These are phyloP conservation scores for Trachelus tabidus DNA, from an alignment of 2,888 invertebrate genomes.

Conservation along the genomic window DNA sequence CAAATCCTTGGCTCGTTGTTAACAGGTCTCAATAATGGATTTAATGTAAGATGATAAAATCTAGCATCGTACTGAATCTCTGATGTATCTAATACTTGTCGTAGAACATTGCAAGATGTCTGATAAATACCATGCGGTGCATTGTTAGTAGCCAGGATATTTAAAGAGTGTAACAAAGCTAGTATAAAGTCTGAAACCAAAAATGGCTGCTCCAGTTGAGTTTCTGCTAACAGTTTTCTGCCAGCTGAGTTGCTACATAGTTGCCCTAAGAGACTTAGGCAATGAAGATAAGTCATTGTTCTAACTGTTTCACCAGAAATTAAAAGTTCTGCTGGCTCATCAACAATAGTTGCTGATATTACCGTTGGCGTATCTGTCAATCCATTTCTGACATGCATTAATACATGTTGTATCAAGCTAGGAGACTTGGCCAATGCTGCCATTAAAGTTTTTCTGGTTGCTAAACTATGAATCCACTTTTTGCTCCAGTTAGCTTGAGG, in stretches of 20 bases:
- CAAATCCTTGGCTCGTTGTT: slow-evolving; percentile 47
- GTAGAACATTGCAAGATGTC: slow-evolving; percentile 44
- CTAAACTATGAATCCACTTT: slow-evolving; percentile 54
- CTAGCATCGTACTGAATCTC: slow-evolving; percentile 44
- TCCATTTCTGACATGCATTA: slow-evolving; percentile 41
- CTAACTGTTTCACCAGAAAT: slow-evolving; percentile 57
- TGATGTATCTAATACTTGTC: slow-evolving; percentile 47
- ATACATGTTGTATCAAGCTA: slow-evolving; percentile 44
- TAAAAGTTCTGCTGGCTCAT: slow-evolving; percentile 53
- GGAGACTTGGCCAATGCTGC: slow-evolving; percentile 51
- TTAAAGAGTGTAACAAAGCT: slow-evolving; percentile 45
- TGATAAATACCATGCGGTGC: slow-evolving; percentile 52
- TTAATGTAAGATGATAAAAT: slow-evolving; percentile 51
- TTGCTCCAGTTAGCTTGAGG: slow-evolving; percentile 57
- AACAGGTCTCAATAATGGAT: slow-evolving; percentile 41
- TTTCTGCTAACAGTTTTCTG: slow-evolving; percentile 46
- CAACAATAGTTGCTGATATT: slow-evolving; percentile 44
- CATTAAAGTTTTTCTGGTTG: slow-evolving; percentile 49
- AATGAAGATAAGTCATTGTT: slow-evolving; percentile 56
- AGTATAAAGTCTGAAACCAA: slow-evolving; percentile 48
- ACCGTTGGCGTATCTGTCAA: slow-evolving; percentile 40
- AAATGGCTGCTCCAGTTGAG: slow-evolving; percentile 38
- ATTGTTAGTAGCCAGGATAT: slow-evolving; percentile 45
- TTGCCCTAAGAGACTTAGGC: slow-evolving; percentile 54
- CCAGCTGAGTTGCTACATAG: slow-evolving; percentile 50